Evolutionary conservation across 30 jellyfish, hydroid and myxozoan genomes (phyloP), one percentile per base, ranked within the genome.

Genomic region (Aurelia sp.): DNA sequence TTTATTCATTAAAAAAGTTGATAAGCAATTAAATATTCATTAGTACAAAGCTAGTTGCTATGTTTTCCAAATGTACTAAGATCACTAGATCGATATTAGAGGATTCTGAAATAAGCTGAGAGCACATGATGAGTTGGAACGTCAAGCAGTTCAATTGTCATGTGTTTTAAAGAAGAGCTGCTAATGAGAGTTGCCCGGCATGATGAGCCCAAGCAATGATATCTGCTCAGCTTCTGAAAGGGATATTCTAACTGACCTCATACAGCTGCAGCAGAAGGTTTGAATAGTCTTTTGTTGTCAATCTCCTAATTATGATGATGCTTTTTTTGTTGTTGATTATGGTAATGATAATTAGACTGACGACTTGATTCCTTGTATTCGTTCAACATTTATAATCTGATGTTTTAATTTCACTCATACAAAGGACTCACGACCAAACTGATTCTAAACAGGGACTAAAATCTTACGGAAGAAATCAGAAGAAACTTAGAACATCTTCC

Each of bases 251-350:
- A 65, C 92, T 13, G 97, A 89, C 58, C 83, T 93, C 44, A 93
- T 93, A 61, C 97, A 83, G 67, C 78, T 86, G 63, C 98, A 93
- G 60, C 91, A 88, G 81, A 80, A 87, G 98, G 98, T 92, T 58
- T 52, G 85, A 13, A 11, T 13, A 10, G 38, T 75, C 22, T 73
- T 41, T 50, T 59, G 47, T 84, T 72, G 65, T 27, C 40, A 11
- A 30, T 81, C n/a, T 13, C 19, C 60, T 44, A 16, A 44, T 44
- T 44, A 44, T 44, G 55, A 44, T 44, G 15, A 44, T 44, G 55
- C 55, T 44, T 40, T 3, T 40, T 40, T 44, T 44, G 55, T 44
- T 44, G 55, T 3, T 44, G 55, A 8, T 44, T 12, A 44, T 44
- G 15, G 1, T 9, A 3, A 7, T 44, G 55, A 44, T 44, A 41